phyloP scores from a whole-genome alignment of 1,140 invertebrate species.

The Saccostrea cuccullata region DNA sequence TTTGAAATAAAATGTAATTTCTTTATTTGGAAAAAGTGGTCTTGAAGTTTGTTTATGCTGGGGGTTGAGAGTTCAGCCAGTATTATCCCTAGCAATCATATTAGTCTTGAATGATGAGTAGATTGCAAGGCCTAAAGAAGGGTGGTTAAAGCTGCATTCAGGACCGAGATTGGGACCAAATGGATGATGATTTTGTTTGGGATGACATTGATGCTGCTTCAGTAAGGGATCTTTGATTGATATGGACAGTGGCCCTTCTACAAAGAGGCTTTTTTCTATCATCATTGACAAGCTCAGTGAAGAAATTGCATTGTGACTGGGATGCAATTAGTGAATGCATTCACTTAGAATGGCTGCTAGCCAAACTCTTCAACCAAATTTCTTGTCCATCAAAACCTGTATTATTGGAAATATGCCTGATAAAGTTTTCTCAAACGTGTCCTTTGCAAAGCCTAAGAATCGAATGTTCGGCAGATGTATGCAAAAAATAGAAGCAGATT shows the following conservation, averaged over 20 bases:
- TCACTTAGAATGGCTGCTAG: slow-evolving; percentile 25
- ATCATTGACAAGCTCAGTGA: slow-evolving; percentile 7
- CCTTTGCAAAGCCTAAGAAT: neutral
- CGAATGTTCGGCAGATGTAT: slow-evolving; percentile 17
- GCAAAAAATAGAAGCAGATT: slow-evolving; percentile 3
- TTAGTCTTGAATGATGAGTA: slow-evolving; percentile 36
- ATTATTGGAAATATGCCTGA: slow-evolving; percentile 32
- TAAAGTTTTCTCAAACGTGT: neutral
- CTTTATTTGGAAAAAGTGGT: no score
- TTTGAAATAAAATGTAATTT: no score
- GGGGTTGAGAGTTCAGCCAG: slow-evolving; percentile 15
- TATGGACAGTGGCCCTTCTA: slow-evolving; percentile 21
- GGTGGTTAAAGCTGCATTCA: slow-evolving; percentile 26
- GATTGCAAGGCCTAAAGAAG: slow-evolving; percentile 3
- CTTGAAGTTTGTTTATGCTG: neutral
- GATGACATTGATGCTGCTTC: slow-evolving; percentile 34
- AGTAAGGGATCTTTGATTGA: slow-evolving; percentile 30
- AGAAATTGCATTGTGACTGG: slow-evolving; percentile 31
- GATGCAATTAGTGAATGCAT: slow-evolving; percentile 35
- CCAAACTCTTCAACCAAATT: slow-evolving; percentile 27
- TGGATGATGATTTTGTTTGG: slow-evolving; percentile 33
- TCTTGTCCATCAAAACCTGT: slow-evolving; percentile 24
- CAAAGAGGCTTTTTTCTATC: slow-evolving; percentile 35
- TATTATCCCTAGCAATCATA: neutral
- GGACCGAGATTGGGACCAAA: slow-evolving; percentile 15